Evolutionary conservation across 2,888 invertebrate species (phyloP), one percentile per base, ranked within the genome.

Genomic region (Hipparchia sbordonii): DNA sequence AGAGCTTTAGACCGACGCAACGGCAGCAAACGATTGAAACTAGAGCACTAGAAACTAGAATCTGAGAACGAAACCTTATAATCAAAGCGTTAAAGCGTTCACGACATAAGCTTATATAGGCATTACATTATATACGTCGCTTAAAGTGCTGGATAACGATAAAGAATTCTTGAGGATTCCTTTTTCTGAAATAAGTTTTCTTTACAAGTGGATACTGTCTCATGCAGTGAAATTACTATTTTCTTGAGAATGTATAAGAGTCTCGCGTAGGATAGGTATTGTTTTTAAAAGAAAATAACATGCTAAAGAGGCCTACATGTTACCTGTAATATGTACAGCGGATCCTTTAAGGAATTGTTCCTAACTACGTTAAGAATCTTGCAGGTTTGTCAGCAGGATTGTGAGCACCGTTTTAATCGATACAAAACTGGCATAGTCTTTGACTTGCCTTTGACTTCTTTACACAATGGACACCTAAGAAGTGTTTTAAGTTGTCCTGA

Each of bases 101-200:
- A 54, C 10, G 69, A 56, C 65, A 39, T 72, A 63, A 71, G 69
- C 57, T 71, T 71, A 74, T 57, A 66, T 51, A 57, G 13, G 3
- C 6, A 8, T 7, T 57, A 57, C 13, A 67, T 60, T 73, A 74
- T 74, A 75, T 51, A 70, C 75, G 79, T 76, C 61, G 57, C 60
- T 70, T 66, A 65, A 70, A 70, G 70, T 67, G 61, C 61, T 61
- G 72, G 61, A 72, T 57, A 65, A 39, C 59, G 70, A 57, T 70
- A 89, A 88, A 88, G 84, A 87, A 85, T 85, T 89, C 82, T 85
- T 82, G 83, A 81, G 71, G 82, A 80, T 82, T 82, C 79, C 79
- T 82, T 85, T 86, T 75, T 68, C 54, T 67, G 23, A 65, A 73
- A 71, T 65, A 56, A 73, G 60, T 68, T 62, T 71, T 69, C 66